phyloP scores from a whole-genome alignment of 2,113 vertebrate species.

The human (Homo sapiens) region DNA sequence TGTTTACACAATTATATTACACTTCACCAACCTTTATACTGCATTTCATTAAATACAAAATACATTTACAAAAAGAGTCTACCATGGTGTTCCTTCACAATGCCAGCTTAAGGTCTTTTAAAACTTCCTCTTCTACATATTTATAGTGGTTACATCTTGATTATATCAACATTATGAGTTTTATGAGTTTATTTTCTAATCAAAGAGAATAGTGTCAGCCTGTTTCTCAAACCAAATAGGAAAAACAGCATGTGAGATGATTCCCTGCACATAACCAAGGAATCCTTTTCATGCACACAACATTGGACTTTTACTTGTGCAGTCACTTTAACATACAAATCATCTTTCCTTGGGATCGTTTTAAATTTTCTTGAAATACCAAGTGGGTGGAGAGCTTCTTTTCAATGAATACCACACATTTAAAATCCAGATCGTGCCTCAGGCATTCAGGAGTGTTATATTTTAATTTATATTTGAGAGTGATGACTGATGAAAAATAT shows the following conservation, averaged over 20 bases:
- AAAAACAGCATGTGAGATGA: slow-evolving; percentile 65
- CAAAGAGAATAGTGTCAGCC: slow-evolving; percentile 76
- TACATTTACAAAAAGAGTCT: slow-evolving; percentile 86
- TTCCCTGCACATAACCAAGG: slow-evolving; percentile 28
- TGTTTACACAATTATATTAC: slow-evolving; percentile 90
- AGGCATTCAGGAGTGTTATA: slow-evolving; percentile 32
- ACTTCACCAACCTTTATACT: slow-evolving; percentile 86
- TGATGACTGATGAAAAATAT: slow-evolving; percentile 42
- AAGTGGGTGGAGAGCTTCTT: slow-evolving; percentile 45
- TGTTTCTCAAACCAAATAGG: slow-evolving; percentile 62
- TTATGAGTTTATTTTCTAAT: not conserved
- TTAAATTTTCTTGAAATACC: slow-evolving; percentile 62
- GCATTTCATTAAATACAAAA: slow-evolving; percentile 88
- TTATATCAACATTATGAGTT: slow-evolving; percentile 70
- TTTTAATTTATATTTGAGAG: slow-evolving; percentile 40
- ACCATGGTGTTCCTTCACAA: slow-evolving; percentile 80
- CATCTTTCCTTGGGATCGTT: slow-evolving; percentile 53
- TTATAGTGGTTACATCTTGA: slow-evolving; percentile 79
- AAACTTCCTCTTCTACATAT: slow-evolving; percentile 71
- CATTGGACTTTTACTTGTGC: slow-evolving; percentile 64
- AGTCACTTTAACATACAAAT: slow-evolving; percentile 62
- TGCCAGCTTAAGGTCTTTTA: slow-evolving; percentile 74
- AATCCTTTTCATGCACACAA: slow-evolving; percentile 44
- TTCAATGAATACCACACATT: not conserved
- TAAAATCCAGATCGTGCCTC: slow-evolving; percentile 27